These are phyloP conservation scores for Amblyjoppa proteus DNA, from an alignment of 2,888 invertebrate species.

Conservation along the genomic window DNA sequence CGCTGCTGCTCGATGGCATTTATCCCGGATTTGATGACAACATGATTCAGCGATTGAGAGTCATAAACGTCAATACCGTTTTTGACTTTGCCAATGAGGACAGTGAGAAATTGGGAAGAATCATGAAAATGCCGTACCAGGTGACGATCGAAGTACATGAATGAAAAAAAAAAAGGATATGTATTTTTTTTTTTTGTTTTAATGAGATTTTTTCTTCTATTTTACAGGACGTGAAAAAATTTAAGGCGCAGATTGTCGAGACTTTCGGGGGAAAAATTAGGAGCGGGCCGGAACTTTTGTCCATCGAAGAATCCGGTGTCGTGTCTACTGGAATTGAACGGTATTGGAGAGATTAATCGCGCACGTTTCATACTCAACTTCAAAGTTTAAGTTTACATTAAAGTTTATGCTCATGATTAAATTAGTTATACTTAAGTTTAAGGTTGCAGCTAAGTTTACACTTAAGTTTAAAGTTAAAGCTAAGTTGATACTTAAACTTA, in stretches of 20 bases:
- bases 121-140: conserved; percentile 86
- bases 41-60: conserved; percentile 85
- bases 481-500: not conserved
- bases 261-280: conserved; percentile 71
- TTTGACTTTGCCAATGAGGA: conserved; percentile 88
- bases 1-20: conserved; percentile 72
- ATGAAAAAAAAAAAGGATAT: conserved; percentile 63
- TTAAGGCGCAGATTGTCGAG: conserved; percentile 85
- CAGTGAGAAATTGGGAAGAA: conserved; percentile 85
- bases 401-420: too few species aligned
- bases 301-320: conserved; percentile 68
- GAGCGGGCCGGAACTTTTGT: conserved; percentile 68
- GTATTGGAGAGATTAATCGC: conserved; percentile 80
- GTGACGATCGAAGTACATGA: conserved; percentile 81
- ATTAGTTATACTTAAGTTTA: not conserved
- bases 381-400: not conserved
- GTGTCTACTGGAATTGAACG: conserved; percentile 86
- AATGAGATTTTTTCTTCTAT: conserved; percentile 27
- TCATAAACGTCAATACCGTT: conserved; percentile 86
- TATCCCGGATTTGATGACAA: conserved; percentile 84
- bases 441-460: not conserved
- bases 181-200: not conserved
- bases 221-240: conserved; percentile 83
- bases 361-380: conserved; percentile 3
- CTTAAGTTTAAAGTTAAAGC: not conserved